Conservation (phyloP, 2,888 invertebrate genomes). For the Colletes collaris region DNA sequence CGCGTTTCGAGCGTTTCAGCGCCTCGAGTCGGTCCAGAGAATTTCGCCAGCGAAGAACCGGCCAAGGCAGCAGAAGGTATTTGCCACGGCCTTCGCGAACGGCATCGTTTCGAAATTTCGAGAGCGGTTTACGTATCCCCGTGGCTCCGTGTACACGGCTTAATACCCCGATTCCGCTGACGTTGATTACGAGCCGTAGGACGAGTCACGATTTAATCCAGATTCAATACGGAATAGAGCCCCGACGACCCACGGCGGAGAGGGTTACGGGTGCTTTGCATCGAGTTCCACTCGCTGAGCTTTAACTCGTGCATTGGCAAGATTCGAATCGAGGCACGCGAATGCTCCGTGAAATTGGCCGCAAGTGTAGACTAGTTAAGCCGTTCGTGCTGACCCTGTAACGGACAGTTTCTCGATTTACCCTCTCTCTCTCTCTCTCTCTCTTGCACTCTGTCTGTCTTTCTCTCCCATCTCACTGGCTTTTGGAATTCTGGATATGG, state of each 20-base stretch:
- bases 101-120: not conserved
- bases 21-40: no score
- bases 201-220: constrained; percentile 53
- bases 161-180: constrained; percentile 49
- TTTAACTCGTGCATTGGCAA: constrained; percentile 63
- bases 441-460: no score
- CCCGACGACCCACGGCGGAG: no score
- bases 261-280: not conserved
- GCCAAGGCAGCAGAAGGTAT: no score
- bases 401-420: constrained; percentile 29
- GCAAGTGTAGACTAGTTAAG: constrained; percentile 57
- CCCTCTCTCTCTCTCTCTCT: not conserved
- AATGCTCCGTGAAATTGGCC: constrained; percentile 61
- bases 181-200: constrained; percentile 46
- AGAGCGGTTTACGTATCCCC: constrained; percentile 9
- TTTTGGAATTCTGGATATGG: constrained; percentile 33
- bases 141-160: constrained; percentile 24
- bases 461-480: not conserved
- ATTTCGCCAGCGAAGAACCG: no score
- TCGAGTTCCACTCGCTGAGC: constrained; percentile 46
- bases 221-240: no score
- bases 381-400: constrained; percentile 13
- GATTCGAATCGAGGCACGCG: constrained; percentile 51
- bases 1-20: no score
- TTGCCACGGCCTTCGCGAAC: no score